phyloP scores from a whole-genome alignment of 2,797 vertebrate species.

The Micropoecilia bifurca region DNA sequence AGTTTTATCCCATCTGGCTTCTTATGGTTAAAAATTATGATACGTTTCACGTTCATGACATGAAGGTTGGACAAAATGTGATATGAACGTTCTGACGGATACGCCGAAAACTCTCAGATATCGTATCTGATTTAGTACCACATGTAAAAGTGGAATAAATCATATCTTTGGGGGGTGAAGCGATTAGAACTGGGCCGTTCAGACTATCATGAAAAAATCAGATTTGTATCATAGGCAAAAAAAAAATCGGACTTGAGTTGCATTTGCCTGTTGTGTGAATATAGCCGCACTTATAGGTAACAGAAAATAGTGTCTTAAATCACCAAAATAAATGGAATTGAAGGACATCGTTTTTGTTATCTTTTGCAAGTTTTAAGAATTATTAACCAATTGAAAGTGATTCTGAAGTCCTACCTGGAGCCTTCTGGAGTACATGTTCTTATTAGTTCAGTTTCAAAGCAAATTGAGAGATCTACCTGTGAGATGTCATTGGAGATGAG shows the following conservation, averaged over 20 bases:
- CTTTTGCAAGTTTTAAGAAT: neutral
- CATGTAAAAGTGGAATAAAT: no score
- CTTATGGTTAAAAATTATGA: no score
- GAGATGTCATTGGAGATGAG: constrained; percentile 14
- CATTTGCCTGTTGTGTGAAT: neutral
- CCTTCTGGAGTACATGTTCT: neutral
- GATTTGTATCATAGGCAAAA: neutral
- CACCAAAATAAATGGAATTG: neutral
- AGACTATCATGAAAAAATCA: neutral
- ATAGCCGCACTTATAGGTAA: neutral
- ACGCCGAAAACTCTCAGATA: neutral
- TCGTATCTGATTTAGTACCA: neutral
- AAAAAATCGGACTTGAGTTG: neutral
- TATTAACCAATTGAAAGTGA: neutral
- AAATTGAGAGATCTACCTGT: neutral
- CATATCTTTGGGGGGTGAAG: no score
- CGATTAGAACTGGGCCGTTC: neutral
- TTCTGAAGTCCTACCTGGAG: neutral
- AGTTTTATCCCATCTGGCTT: neutral
- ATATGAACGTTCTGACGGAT: neutral
- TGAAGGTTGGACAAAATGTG: neutral
- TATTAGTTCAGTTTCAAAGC: neutral
- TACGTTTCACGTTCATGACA: no score
- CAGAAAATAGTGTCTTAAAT: neutral
- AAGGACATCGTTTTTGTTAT: neutral